A percentile compares a stretch with the other conserved stretches of the same genome.
phyloP scores from a whole-genome alignment of 53 echinoderm and acorn worm species.

The Astropecten irregularis region DNA sequence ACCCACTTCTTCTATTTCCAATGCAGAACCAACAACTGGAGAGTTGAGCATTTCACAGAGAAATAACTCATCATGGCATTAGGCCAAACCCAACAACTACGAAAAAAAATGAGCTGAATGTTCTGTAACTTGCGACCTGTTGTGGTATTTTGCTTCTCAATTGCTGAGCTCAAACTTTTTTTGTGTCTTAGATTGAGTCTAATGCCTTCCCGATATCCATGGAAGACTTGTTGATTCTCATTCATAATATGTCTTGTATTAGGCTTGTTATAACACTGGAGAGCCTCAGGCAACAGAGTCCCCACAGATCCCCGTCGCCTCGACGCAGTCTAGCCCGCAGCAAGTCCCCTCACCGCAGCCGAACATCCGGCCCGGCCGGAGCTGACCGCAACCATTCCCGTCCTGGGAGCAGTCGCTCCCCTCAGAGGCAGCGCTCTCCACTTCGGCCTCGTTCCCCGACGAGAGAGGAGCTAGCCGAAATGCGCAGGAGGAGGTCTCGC shows the following conservation, averaged over 20 bases:
- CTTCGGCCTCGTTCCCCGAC: not conserved
- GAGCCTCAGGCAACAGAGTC: constrained; percentile 57
- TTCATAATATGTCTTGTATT: not conserved
- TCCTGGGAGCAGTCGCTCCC: not conserved
- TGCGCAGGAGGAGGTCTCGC: constrained; percentile 34
- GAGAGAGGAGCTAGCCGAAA: constrained; percentile 21
- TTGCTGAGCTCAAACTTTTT: not conserved
- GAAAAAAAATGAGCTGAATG: too few relatives aligned
- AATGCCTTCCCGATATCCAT: too few relatives aligned
- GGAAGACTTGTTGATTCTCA: too few relatives aligned
- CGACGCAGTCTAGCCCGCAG: constrained; percentile 1
- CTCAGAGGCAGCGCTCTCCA: constrained; percentile 30
- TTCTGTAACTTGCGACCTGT: too few relatives aligned
- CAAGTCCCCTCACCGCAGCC: constrained; percentile 43
- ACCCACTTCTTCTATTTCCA: too few relatives aligned
- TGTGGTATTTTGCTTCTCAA: too few relatives aligned
- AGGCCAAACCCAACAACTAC: too few relatives aligned
- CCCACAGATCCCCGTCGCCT: constrained; percentile 53
- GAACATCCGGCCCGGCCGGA: not conserved
- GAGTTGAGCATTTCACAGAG: too few relatives aligned
- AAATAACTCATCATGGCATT: too few relatives aligned
- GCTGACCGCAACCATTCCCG: constrained; percentile 13
- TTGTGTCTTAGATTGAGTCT: too few relatives aligned
- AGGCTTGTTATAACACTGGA: constrained; percentile 71
- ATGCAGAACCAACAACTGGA: too few relatives aligned